Percentiles rank a stretch among this genome's conserved stretches.
These are phyloP conservation scores for Melanostigma gelatinosum DNA, from an alignment of 2,113 vertebrate species.

Conservation along the genomic window DNA sequence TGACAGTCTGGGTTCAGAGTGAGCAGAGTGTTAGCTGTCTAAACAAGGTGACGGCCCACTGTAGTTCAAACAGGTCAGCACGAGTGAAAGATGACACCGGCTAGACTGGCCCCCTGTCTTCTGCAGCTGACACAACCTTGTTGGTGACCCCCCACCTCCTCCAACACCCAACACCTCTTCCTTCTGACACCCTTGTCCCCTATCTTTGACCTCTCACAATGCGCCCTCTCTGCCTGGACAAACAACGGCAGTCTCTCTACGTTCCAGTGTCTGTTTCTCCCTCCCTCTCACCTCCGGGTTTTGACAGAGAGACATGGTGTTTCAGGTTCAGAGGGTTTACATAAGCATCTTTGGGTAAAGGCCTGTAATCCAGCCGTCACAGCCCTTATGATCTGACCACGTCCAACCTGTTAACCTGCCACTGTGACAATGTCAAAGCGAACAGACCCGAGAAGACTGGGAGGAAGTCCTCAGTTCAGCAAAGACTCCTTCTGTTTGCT, in stretches of 20 bases:
- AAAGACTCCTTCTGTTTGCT: conserved; percentile 30
- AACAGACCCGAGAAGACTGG: conserved; percentile 12
- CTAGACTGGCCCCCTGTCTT: conserved; percentile 23
- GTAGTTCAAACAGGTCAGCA: conserved; percentile 67
- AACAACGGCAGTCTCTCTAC: conserved; percentile 31
- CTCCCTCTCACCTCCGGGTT: conserved; percentile 28
- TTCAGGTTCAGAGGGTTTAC: conserved; percentile 61
- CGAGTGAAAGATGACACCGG: conserved; percentile 64
- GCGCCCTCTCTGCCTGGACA: conserved; percentile 50
- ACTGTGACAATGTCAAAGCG: conserved; percentile 35
- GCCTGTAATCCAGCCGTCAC: conserved; percentile 62
- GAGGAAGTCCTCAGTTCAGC: conserved; percentile 48
- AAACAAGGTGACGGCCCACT: conserved; percentile 50
- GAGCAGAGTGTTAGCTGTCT: conserved; percentile 61
- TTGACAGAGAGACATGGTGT: conserved; percentile 39
- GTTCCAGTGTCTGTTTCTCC: conserved; percentile 1
- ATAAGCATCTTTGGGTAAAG: conserved; percentile 72
- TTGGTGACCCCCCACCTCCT: neutral
- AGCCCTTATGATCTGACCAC: conserved; percentile 45
- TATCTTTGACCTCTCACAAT: conserved; percentile 22
- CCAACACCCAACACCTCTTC: conserved; percentile 8
- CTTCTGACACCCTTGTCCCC: conserved; percentile 43
- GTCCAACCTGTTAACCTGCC: conserved; percentile 44
- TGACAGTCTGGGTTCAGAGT: conserved; percentile 59
- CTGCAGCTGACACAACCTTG: conserved; percentile 38